A percentile compares a stretch with the other conserved stretches of the same genome.
Conservation (phyloP, 2,888 invertebrate genomes). For the Empis stercorea region DNA sequence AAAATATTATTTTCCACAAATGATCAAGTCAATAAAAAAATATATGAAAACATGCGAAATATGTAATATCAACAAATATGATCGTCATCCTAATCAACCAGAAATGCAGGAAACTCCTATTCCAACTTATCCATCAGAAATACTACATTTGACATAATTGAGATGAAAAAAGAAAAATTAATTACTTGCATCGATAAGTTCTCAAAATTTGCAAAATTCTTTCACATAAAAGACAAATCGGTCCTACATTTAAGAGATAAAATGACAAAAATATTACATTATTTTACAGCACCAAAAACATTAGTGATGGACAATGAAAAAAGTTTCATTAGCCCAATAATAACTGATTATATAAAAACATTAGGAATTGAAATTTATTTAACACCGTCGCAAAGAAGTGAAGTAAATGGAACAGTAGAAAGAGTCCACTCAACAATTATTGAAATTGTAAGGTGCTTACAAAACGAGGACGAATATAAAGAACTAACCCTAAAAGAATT, state of each 20-base stretch:
- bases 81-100: conserved; percentile 12
- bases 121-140: conserved; percentile 10
- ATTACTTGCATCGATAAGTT: not conserved
- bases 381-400: not conserved
- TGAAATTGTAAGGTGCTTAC: conserved; percentile 5
- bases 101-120: conserved; percentile 9
- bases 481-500: not conserved
- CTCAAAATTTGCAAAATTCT: not conserved
- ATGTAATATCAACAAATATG: conserved; percentile 12
- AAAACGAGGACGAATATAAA: conserved; percentile 2
- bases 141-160: conserved; percentile 7
- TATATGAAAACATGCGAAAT: conserved; percentile 3
- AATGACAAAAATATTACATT: no score
- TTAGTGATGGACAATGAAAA: conserved; percentile 3
- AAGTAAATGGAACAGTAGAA: conserved; percentile 7
- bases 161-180: not conserved
- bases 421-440: conserved; percentile 7
- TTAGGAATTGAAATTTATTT: conserved; percentile 2
- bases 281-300: conserved; percentile 1
- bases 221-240: not conserved
- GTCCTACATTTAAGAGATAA: no score
- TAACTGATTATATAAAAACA: not conserved
- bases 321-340: conserved; percentile 3
- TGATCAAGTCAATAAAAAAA: not conserved
- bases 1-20: conserved; percentile 4